phyloP scores from a whole-genome alignment of 1,140 invertebrate species.

The Neodiprion lecontei region DNA sequence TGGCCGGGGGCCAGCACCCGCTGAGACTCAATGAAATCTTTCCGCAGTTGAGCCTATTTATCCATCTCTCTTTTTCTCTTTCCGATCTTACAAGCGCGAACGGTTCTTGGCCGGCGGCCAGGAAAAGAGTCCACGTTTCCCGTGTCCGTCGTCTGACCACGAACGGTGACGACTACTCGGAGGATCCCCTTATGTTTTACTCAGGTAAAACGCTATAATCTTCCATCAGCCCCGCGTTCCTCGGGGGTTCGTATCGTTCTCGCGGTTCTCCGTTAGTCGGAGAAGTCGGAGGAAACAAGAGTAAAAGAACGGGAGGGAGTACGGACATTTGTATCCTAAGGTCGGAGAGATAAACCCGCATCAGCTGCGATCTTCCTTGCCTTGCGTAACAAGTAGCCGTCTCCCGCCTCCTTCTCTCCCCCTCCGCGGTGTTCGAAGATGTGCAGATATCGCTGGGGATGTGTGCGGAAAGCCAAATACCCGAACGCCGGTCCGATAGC shows the following conservation, averaged over 20 bases:
- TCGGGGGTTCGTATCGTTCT: constrained; percentile 26
- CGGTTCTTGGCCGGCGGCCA: not conserved
- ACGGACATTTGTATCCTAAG: too few relatives aligned
- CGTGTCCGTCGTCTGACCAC: not conserved
- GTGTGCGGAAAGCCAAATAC: constrained; percentile 10
- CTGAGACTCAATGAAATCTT: constrained; percentile 61
- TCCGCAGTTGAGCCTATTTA: constrained; percentile 30
- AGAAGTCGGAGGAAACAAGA: too few relatives aligned
- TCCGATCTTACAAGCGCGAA: constrained; percentile 33
- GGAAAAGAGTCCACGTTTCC: not conserved
- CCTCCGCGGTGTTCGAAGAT: too few relatives aligned
- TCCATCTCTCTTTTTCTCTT: constrained; percentile 21
- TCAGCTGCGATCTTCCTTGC: not conserved
- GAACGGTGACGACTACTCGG: not conserved
- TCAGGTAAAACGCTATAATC: not conserved
- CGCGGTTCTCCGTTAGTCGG: not conserved
- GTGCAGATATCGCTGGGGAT: not conserved
- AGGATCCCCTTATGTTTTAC: not conserved
- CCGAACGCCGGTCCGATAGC: not conserved
- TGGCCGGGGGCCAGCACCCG: constrained; percentile 53
- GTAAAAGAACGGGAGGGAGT: too few relatives aligned
- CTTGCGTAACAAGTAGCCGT: constrained; percentile 9
- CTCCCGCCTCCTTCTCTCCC: not conserved
- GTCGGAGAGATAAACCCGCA: too few relatives aligned
- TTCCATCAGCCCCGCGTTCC: constrained; percentile 10